Percentiles rank a stretch among this genome's conserved stretches.
phyloP scores from a whole-genome alignment of 2,888 invertebrate species.

The Coenonympha arcania region DNA sequence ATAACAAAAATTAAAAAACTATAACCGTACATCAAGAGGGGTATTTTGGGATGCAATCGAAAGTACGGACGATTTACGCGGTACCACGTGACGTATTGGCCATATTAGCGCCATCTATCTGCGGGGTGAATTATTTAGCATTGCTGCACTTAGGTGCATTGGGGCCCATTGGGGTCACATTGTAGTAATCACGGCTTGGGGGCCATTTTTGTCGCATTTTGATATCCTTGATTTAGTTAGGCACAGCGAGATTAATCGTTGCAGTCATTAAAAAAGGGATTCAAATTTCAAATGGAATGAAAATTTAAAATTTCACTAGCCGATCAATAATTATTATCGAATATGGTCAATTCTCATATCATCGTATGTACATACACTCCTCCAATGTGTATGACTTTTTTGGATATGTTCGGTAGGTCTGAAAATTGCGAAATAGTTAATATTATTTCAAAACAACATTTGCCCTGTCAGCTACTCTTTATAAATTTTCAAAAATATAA shows the following conservation, averaged over 20 bases:
- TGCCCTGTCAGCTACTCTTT: too few relatives aligned
- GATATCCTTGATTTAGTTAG: neutral
- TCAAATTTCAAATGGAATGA: too few relatives aligned
- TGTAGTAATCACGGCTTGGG: slow-evolving; percentile 11
- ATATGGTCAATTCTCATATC: too few relatives aligned
- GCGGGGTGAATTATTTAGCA: slow-evolving; percentile 57
- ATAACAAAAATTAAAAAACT: slow-evolving; percentile 13
- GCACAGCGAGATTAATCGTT: neutral
- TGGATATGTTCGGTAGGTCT: too few relatives aligned
- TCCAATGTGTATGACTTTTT: too few relatives aligned
- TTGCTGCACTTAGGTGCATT: slow-evolving; percentile 52
- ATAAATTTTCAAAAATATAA: too few relatives aligned
- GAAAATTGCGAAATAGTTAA: too few relatives aligned
- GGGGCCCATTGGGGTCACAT: slow-evolving; percentile 24
- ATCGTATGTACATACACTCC: too few relatives aligned
- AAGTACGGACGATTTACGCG: slow-evolving; percentile 66
- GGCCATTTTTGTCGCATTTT: neutral
- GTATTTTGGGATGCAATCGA: slow-evolving; percentile 45
- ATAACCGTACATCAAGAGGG: slow-evolving; percentile 20
- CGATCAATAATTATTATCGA: too few relatives aligned
- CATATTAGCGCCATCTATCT: slow-evolving; percentile 57
- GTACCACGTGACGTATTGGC: slow-evolving; percentile 51
- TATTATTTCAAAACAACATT: too few relatives aligned
- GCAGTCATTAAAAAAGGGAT: neutral
- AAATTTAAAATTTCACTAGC: too few relatives aligned